Percentiles rank a stretch among this genome's conserved stretches.
phyloP scores from a whole-genome alignment of 2,113 vertebrate genomes.

The Sylvilagus bachmani region DNA sequence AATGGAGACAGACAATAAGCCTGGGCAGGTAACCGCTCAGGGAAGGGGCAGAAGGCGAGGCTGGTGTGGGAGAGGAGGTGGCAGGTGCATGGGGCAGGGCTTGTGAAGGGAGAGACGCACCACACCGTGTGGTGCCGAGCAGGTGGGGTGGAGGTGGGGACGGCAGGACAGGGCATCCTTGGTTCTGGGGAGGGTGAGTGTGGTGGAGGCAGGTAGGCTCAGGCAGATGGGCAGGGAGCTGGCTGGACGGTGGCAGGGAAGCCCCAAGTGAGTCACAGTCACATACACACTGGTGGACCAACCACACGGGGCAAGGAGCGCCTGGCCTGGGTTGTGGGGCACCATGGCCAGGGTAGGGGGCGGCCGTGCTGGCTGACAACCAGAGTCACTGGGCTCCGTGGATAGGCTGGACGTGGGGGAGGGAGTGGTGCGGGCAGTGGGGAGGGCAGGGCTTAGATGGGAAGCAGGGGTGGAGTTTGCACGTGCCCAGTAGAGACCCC shows the following conservation, averaged over 20 bases:
- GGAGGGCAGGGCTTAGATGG: no score
- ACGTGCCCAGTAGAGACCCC: neutral
- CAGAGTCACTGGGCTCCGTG: neutral
- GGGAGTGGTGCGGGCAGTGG: accelerated
- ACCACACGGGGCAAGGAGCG: no score
- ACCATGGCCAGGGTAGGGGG: no score
- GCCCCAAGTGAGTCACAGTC: neutral
- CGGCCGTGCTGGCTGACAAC: neutral
- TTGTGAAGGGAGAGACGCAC: no score
- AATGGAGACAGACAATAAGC: neutral
- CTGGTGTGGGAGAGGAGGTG: no score
- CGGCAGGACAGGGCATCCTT: neutral
- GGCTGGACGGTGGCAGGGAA: accelerated
- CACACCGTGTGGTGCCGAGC: no score
- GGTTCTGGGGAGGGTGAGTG: no score
- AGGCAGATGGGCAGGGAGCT: neutral
- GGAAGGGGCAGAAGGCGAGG: neutral
- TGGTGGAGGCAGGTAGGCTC: neutral
- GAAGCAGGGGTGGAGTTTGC: no score
- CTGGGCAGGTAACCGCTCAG: neutral
- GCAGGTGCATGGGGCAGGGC: no score
- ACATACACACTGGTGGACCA: neutral
- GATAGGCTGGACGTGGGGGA: neutral
- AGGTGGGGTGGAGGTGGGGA: no score
- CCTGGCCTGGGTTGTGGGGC: no score